Evolutionary conservation across 2,113 vertebrate species (phyloP).

Genomic region (Anseranas semipalmata): DNA sequence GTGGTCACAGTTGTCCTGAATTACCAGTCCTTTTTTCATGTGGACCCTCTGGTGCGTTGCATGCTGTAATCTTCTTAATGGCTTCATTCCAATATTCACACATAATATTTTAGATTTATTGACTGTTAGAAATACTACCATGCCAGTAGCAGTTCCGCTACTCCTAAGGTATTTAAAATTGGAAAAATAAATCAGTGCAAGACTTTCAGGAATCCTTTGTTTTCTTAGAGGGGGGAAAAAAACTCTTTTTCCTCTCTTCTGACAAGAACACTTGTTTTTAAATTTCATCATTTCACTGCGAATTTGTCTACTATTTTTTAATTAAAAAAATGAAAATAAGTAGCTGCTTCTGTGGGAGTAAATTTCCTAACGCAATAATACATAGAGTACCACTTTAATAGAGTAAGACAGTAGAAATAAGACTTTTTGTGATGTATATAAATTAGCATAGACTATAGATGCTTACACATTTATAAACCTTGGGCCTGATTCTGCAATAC

Average conservation of each 20-base stretch:
- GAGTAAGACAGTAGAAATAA: not conserved
- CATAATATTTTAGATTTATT: slow-evolving; percentile 99
- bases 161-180: slow-evolving; percentile 86
- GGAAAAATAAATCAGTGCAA: slow-evolving; percentile 84
- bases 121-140: slow-evolving; percentile 93
- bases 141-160: slow-evolving; percentile 90
- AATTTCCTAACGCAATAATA: slow-evolving; percentile 35
- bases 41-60: slow-evolving; percentile 85
- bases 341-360: not conserved
- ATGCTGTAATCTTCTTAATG: slow-evolving; percentile 91
- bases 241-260: slow-evolving; percentile 66
- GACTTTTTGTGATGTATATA: not conserved
- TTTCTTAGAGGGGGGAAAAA: slow-evolving; percentile 53
- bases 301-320: slow-evolving; percentile 68
- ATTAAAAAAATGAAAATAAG: not conserved
- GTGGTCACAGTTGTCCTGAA: slow-evolving; percentile 98
- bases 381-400: not conserved
- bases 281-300: slow-evolving; percentile 74
- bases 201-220: slow-evolving; percentile 79
- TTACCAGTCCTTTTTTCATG: slow-evolving; percentile 88
- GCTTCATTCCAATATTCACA: slow-evolving; percentile 93
- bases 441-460: not conserved
- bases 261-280: slow-evolving; percentile 75
- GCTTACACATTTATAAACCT: not conserved
- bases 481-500: not conserved